Evolutionary conservation across 2,113 vertebrate genomes (phyloP).

Genomic region (Rafetus swinhoei): DNA sequence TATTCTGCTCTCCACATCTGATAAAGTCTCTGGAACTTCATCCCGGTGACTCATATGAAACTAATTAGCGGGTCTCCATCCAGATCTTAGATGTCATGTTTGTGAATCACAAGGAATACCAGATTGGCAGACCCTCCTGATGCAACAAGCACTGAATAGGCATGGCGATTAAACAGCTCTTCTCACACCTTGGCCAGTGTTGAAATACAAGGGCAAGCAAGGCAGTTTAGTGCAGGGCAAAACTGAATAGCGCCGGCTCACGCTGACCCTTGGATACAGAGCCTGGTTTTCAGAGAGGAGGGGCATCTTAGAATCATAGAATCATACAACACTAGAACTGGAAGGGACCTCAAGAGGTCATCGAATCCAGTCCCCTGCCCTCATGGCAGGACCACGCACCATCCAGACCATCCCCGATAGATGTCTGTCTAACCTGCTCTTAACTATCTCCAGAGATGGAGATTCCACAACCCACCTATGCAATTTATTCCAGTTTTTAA

Average conservation of each 20-base stretch:
- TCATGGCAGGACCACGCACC: no score
- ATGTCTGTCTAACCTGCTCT: no score
- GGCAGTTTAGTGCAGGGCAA: background rate
- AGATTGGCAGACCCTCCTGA: background rate
- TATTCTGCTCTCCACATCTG: background rate
- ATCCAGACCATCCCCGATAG: no score
- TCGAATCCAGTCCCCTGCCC: no score
- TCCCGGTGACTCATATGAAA: fast-evolving
- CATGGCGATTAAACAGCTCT: conserved; percentile 66
- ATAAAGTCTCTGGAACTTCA: background rate
- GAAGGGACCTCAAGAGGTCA: no score
- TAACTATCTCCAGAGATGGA: no score
- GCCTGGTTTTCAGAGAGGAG: fast-evolving
- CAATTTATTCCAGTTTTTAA: no score
- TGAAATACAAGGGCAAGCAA: conserved; percentile 55
- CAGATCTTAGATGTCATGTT: background rate
- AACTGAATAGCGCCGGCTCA: background rate
- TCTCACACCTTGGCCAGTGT: conserved; percentile 61
- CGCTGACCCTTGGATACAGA: background rate
- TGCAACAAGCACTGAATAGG: background rate
- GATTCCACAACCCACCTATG: no score
- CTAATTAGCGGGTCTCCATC: background rate
- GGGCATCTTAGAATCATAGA: background rate
- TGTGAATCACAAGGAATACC: background rate
- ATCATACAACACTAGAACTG: no score